phyloP scores from a whole-genome alignment of 2,113 vertebrate genomes.

The Entomyzon cyanotis region DNA sequence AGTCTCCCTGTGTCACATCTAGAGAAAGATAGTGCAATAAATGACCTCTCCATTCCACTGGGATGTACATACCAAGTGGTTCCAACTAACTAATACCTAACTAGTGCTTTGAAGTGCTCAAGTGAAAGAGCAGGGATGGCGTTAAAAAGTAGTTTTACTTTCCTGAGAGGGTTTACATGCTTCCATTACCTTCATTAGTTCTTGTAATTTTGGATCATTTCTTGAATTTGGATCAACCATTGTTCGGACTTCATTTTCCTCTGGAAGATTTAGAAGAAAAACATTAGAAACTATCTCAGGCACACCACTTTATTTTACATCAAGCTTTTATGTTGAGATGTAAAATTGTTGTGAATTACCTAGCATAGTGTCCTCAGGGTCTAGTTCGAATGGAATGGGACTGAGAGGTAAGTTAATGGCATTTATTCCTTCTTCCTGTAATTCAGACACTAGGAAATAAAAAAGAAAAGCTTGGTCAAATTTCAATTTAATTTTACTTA shows the following conservation, averaged over 20 bases:
- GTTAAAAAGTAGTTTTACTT: background rate
- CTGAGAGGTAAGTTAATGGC: constrained; percentile 98
- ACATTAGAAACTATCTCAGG: constrained; percentile 35
- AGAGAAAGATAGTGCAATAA: background rate
- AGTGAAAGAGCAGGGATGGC: background rate
- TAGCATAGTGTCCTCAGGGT: constrained; percentile 98
- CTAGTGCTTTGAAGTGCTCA: background rate
- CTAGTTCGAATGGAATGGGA: constrained; percentile 94
- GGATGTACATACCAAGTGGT: rapidly evolving
- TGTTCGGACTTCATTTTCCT: constrained; percentile 90
- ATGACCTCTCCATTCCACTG: background rate
- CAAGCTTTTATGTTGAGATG: background rate
- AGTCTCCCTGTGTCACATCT: background rate
- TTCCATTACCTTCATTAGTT: constrained; percentile 84
- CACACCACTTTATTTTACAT: constrained; percentile 15
- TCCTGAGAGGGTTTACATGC: background rate
- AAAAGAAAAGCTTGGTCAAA: constrained; percentile 40
- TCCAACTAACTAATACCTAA: background rate
- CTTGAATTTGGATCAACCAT: constrained; percentile 90
- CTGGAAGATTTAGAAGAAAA: constrained; percentile 68
- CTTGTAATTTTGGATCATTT: constrained; percentile 87
- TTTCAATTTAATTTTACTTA: background rate
- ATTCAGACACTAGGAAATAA: constrained; percentile 87
- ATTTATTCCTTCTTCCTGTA: constrained; percentile 98
- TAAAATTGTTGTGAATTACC: constrained; percentile 77